Percentiles rank a stretch among this genome's conserved stretches.
Evolutionary conservation across 2,113 vertebrate genomes (phyloP).

Genomic region (Petromus typicus): DNA sequence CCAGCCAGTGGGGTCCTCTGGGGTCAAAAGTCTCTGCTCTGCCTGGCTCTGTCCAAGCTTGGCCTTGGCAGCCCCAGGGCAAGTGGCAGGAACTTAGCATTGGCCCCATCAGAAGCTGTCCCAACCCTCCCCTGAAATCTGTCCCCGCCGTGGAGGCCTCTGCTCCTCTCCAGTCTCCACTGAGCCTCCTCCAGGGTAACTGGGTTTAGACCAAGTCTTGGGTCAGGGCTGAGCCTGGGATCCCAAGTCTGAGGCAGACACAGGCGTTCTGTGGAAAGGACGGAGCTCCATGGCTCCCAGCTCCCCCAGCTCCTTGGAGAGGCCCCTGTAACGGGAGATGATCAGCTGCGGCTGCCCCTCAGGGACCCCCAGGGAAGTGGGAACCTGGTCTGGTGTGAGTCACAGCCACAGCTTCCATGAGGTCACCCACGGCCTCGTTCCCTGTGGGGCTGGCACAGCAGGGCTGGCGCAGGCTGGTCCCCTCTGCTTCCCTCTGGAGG

Average conservation of each 20-base stretch:
- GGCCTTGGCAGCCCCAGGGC: not conserved
- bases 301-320: not conserved
- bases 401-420: slow-evolving; percentile 45
- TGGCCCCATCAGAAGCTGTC: not conserved
- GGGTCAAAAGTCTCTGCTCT: not conserved
- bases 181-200: not conserved
- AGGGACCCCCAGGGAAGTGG: not conserved
- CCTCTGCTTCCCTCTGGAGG: not conserved
- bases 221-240: too few species aligned
- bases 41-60: not conserved
- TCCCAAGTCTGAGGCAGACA: not conserved
- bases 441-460: not conserved
- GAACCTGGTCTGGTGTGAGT: not conserved
- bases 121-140: not conserved
- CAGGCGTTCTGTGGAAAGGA: not conserved
- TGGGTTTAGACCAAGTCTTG: not conserved
- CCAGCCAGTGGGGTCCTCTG: too few species aligned
- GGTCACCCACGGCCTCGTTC: slow-evolving; percentile 63
- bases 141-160: too few species aligned
- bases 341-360: not conserved
- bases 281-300: fast-evolving
- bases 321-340: not conserved
- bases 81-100: not conserved
- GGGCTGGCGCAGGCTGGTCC: not conserved
- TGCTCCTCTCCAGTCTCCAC: not conserved